Conservation (phyloP, 2,113 vertebrate genomes). For the Myrmecophaga tridactyla region DNA sequence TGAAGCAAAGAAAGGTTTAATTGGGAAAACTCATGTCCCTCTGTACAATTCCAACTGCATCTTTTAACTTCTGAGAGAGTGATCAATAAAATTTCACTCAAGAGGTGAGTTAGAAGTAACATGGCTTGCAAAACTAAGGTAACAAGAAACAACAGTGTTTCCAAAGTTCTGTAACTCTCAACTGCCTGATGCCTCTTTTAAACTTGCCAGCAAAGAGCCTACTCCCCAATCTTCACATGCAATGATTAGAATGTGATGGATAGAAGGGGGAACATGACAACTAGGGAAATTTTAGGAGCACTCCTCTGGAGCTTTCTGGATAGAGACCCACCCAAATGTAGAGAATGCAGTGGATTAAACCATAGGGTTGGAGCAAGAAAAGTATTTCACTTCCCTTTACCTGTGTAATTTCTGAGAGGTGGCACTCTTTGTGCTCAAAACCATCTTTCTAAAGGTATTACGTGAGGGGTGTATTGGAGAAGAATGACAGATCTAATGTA, state of each 20-base stretch:
- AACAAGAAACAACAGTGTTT: background rate
- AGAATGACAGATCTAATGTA: rapidly evolving
- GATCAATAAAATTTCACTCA: background rate
- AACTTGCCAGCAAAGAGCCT: background rate
- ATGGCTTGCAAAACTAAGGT: background rate
- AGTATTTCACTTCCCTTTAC: rapidly evolving
- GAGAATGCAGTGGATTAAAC: background rate
- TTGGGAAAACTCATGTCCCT: background rate
- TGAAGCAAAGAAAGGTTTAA: rapidly evolving
- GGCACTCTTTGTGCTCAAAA: background rate
- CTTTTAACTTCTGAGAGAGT: background rate
- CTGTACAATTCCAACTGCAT: rapidly evolving
- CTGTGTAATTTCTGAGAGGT: background rate
- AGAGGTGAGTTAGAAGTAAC: background rate
- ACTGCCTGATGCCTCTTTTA: background rate
- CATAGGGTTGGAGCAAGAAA: background rate
- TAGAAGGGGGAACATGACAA: background rate
- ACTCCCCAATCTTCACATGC: background rate
- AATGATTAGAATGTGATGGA: background rate
- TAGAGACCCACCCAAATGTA: too few relatives aligned
- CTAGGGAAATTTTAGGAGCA: background rate
- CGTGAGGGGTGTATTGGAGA: rapidly evolving
- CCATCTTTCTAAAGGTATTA: background rate
- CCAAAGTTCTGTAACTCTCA: background rate
- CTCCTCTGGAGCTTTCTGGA: too few relatives aligned